Evolutionary conservation across 2,888 invertebrate genomes (phyloP).

Genomic region (Lagria hirta): DNA sequence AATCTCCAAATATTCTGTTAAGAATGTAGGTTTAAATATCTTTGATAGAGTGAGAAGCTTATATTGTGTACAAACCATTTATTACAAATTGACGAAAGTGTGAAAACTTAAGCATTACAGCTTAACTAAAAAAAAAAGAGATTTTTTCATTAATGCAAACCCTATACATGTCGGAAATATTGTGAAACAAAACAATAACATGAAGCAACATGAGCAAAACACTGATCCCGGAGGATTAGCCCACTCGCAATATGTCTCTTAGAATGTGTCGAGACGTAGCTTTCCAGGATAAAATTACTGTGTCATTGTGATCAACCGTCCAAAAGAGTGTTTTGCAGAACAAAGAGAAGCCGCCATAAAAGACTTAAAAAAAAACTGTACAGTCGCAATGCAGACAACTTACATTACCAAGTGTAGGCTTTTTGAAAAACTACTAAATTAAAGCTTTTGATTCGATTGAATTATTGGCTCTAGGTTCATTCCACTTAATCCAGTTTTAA

Average conservation of each 20-base stretch:
- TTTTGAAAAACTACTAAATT: slow-evolving; percentile 17
- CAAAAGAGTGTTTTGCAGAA: slow-evolving; percentile 20
- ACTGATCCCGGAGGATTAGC: slow-evolving; percentile 32
- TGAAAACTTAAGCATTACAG: no score
- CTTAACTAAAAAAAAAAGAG: no score
- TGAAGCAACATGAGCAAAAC: slow-evolving; percentile 27
- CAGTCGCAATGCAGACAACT: slow-evolving; percentile 21
- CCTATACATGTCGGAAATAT: slow-evolving; percentile 2
- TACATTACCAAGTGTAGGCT: slow-evolving; percentile 13
- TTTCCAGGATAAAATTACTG: slow-evolving; percentile 17
- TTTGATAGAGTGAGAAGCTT: no score
- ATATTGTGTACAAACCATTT: no score
- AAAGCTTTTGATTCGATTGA: slow-evolving; percentile 13
- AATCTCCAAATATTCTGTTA: no score
- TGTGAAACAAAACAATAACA: no score
- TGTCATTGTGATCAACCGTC: slow-evolving; percentile 23
- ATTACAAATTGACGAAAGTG: no score
- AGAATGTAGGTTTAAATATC: no score
- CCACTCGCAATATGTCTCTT: slow-evolving; percentile 19
- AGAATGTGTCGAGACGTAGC: slow-evolving; percentile 14
- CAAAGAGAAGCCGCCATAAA: slow-evolving; percentile 15
- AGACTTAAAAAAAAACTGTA: slow-evolving; percentile 2
- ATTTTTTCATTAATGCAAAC: no score
- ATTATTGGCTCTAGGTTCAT: slow-evolving; percentile 4
- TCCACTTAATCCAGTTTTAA: no score